Base-by-base conservation (phyloP, 2,888 invertebrate species). In the Heliconius aoede region DNA sequence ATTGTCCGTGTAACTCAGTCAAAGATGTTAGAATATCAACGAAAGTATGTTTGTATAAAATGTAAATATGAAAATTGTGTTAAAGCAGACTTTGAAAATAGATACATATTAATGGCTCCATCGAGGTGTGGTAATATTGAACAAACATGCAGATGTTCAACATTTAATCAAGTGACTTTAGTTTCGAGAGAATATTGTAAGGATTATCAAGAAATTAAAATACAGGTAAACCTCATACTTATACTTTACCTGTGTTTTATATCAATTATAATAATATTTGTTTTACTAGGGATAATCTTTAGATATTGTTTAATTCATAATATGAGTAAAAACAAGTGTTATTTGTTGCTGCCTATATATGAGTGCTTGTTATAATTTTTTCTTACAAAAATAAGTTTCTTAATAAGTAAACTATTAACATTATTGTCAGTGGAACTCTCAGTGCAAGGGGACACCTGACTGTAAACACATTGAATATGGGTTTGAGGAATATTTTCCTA, bases 141-240 rank as follows among this genome's bases (percentile, higher is more conserved):
- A 69, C 85, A 85, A 62, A 89, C 88, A 40, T 96, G 96, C 85
- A 91, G 90, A 83, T 94, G 95, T 82, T 92, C 93, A 60, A 96
- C 94, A 83, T 95, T 96, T 78, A 89, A 88, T 77, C 90, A 92
- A 82, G 89, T 95, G 26, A 95, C 94, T 78, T 87, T 95, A 73
- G 90, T 96, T 58, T 95, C 96, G 68, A 93, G 95, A 79, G 95
- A 95, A 80, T 95, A 96, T 85, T 98, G 96, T 86, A 96, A 96
- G 83, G 97, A 98, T 93, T 97, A 97, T 90, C 98, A 98, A 89
- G 97, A 98, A 94, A 96, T 98, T 21, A 98, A 97, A 92, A 95
- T 98, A 85, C 97, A 97, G 92, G 97, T 96, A 89, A 60, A 61
- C 15, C 1, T 32, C 46, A 24, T 4, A 24, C 7, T 55, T 55